Base-by-base conservation (phyloP, 1,140 invertebrate species). In the Zaprionus gabonicus region DNA sequence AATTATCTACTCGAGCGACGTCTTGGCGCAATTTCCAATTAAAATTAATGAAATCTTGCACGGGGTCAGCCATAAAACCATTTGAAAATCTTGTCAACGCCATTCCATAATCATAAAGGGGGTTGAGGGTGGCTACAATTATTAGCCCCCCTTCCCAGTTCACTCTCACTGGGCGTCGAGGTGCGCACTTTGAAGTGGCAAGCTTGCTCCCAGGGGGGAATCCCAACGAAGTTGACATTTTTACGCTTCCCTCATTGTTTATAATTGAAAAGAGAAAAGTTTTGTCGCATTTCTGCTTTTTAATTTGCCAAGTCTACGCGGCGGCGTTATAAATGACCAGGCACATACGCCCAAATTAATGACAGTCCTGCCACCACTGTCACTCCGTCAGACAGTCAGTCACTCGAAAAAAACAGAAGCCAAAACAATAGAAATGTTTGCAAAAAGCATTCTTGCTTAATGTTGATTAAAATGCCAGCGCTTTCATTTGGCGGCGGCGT, bases 401-500 rank as follows among this genome's bases (percentile, higher is more conserved):
- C 85, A 76, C 6, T 46, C 25, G 17, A 44, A 55, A 28, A 28
- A 51, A 51, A 63, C 51, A 44, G 41, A 62, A 17, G n/a, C 41
- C n/a, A 77, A 44, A 68, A 58, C 55, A 57, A 49, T 57, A 57
- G 85, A 90, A 85, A 66, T 90, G 85, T 91, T 90, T 82, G 85
- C 86, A 85, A 88, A 85, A 90, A 88, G 75, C 86, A 85, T 90
- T 90, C 80, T 81, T 90, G 85, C 85, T 90, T 90, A 90, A 90
- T 90, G 85, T 90, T 90, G 85, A 90, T 90, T 90, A 90, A 90
- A 90, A 90, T 90, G 85, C 85, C 85, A 90, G 73, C 69, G 70
- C 76, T 87, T 84, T 84, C 77, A 77, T 73, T 71, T 20, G 20
- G 0, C 80, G 53, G 67, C 49, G 82, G 82, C 85, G 84, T 90